These are phyloP conservation scores for Acronicta aceris DNA, from an alignment of 2,888 invertebrate genomes.

Conservation along the genomic window DNA sequence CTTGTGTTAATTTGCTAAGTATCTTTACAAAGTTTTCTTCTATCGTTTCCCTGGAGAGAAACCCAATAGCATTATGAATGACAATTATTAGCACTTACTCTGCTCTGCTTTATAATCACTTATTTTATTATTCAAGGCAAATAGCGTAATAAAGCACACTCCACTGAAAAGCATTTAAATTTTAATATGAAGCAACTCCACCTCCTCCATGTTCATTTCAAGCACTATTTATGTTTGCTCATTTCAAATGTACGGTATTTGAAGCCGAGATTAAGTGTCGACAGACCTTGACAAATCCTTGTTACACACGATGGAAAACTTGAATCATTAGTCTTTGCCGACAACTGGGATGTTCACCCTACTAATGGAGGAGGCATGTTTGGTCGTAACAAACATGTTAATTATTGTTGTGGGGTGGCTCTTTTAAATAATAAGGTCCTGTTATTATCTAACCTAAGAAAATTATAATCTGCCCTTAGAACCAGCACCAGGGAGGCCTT, in stretches of 20 bases:
- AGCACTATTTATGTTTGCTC: slow-evolving; percentile 49
- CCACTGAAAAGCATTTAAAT: slow-evolving; percentile 11
- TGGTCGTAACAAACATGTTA: slow-evolving; percentile 9
- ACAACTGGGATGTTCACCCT: slow-evolving; percentile 40
- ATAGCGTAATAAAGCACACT: neutral
- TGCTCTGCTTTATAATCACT: neutral
- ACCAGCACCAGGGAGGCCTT: too few relatives aligned
- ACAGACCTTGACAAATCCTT: slow-evolving; percentile 72
- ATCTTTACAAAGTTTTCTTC: too few relatives aligned
- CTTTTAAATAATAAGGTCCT: neutral
- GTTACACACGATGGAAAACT: slow-evolving; percentile 68
- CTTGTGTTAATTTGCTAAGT: too few relatives aligned
- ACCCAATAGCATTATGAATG: too few relatives aligned
- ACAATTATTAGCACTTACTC: neutral
- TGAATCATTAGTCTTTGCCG: slow-evolving; percentile 67
- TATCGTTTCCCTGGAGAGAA: too few relatives aligned
- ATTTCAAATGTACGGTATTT: slow-evolving; percentile 43
- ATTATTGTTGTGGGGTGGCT: slow-evolving; percentile 3
- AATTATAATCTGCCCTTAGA: too few relatives aligned
- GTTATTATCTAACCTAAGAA: too few relatives aligned
- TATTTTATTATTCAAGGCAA: slow-evolving; percentile 1
- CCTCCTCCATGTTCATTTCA: slow-evolving; percentile 31
- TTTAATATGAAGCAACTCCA: slow-evolving; percentile 25
- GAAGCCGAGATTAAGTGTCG: slow-evolving; percentile 66
- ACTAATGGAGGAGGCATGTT: slow-evolving; percentile 65